Evolutionary conservation across 1,140 invertebrate genomes (phyloP).

Genomic region (Chlorops oryzae): DNA sequence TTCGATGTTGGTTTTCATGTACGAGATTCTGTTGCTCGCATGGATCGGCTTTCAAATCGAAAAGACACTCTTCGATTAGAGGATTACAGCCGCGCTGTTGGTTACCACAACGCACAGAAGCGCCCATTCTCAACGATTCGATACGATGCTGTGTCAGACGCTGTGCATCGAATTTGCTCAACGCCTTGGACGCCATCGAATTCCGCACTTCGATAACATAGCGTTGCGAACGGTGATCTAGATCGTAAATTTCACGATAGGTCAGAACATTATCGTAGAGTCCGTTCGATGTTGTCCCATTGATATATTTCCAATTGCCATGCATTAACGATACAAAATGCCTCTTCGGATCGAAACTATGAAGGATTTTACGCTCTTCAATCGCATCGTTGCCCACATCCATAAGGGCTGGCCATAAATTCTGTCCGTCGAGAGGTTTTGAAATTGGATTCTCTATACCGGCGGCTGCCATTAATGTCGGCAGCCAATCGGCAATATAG

Average conservation of each 20-base stretch:
- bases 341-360: conserved; percentile 65
- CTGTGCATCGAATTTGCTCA: conserved; percentile 21
- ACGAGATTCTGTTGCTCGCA: conserved; percentile 71
- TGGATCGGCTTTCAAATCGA: conserved; percentile 66
- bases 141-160: conserved; percentile 33
- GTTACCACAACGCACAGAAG: conserved; percentile 44
- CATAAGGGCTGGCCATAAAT: conserved; percentile 61
- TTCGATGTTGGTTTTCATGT: conserved; percentile 16
- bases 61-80: conserved; percentile 59
- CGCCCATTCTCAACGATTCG: conserved; percentile 42
- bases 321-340: conserved; percentile 57
- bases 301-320: conserved; percentile 69
- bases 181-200: conserved; percentile 39
- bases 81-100: conserved; percentile 43
- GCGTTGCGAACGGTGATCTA: conserved; percentile 38
- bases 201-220: conserved; percentile 49
- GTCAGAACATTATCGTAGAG: conserved; percentile 51
- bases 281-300: conserved; percentile 53
- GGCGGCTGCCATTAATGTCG: conserved; percentile 65
- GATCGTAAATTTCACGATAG: conserved; percentile 22
- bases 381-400: background rate
- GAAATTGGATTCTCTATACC: conserved; percentile 45
- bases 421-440: conserved; percentile 59
- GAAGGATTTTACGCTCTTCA: conserved; percentile 57
- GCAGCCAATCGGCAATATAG: conserved; percentile 82